Evolutionary conservation across 2,113 vertebrate species (phyloP).

Genomic region (Takifugu bimaculatus): DNA sequence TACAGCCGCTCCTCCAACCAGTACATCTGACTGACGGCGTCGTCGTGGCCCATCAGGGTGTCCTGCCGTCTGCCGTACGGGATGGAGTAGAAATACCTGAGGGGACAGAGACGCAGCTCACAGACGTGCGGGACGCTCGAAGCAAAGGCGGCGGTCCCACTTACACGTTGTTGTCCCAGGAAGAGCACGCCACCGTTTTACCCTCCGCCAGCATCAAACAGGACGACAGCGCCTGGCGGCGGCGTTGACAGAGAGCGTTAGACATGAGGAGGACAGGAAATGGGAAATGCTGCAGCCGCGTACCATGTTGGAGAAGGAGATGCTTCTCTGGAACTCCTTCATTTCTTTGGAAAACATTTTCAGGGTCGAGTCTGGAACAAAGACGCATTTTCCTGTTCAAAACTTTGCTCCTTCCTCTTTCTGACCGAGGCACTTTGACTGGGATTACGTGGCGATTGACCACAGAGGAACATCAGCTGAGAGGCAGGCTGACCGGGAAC

Average conservation of each 20-base stretch:
- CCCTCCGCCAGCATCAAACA: conserved; percentile 89
- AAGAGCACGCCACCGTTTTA: conserved; percentile 88
- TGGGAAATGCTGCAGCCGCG: background rate
- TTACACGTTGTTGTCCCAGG: conserved; percentile 97
- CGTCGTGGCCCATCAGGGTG: conserved; percentile 93
- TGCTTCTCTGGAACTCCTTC: conserved; percentile 87
- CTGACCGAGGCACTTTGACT: background rate
- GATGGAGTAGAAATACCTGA: conserved; percentile 94
- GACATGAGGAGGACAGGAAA: background rate
- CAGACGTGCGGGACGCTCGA: accelerated
- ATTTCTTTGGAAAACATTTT: conserved; percentile 96
- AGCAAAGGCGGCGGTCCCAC: conserved; percentile 46
- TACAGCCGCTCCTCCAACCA: conserved; percentile 86
- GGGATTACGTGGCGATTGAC: no score
- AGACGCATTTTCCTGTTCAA: background rate
- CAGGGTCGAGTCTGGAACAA: conserved; percentile 86
- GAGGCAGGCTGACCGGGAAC: no score
- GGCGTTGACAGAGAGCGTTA: background rate
- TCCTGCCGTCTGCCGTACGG: conserved; percentile 90
- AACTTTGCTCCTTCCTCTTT: no score
- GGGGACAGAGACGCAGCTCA: background rate
- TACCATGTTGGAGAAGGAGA: conserved; percentile 99
- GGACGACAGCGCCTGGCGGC: conserved; percentile 85
- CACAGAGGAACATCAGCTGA: no score
- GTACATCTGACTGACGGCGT: conserved; percentile 89